A percentile compares a stretch with the other conserved stretches of the same genome.
These are phyloP conservation scores for Cheirogaleus medius DNA, from an alignment of 2,113 vertebrate genomes.

Conservation along the genomic window DNA sequence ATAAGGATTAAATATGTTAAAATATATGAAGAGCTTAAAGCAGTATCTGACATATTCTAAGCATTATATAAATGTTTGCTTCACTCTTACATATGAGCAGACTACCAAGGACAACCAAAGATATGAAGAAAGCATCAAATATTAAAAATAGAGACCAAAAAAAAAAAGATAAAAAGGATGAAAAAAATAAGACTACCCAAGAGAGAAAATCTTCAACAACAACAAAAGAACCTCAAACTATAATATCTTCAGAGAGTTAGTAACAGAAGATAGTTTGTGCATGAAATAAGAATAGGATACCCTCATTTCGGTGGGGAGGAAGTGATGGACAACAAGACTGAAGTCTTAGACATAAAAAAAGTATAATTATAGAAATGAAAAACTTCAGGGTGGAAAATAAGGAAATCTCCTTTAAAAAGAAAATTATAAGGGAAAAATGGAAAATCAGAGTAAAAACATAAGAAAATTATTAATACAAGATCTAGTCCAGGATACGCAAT, in stretches of 20 bases:
- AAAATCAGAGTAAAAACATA: not conserved
- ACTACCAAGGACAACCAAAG: not conserved
- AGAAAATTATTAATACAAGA: not conserved
- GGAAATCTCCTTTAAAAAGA: not conserved
- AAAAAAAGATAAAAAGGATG: not conserved
- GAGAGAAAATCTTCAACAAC: not conserved
- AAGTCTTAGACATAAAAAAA: conserved; percentile 21
- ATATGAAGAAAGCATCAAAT: not conserved
- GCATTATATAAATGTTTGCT: not conserved
- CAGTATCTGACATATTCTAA: not conserved
- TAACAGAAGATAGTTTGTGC: not conserved
- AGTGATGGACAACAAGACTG: not conserved
- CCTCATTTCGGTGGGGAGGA: not conserved
- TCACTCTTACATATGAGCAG: not conserved
- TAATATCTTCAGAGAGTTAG: not conserved
- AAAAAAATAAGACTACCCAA: not conserved
- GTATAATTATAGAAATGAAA: not conserved
- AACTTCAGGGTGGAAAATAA: not conserved
- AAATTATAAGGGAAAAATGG: not conserved
- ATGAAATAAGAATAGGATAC: not conserved
- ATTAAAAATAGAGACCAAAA: not conserved
- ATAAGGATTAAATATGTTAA: not conserved
- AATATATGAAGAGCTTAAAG: not conserved
- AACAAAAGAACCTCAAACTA: not conserved
- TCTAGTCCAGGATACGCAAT: not conserved